Conservation (phyloP, 2,888 invertebrate species). For the Erebia aethiops region DNA sequence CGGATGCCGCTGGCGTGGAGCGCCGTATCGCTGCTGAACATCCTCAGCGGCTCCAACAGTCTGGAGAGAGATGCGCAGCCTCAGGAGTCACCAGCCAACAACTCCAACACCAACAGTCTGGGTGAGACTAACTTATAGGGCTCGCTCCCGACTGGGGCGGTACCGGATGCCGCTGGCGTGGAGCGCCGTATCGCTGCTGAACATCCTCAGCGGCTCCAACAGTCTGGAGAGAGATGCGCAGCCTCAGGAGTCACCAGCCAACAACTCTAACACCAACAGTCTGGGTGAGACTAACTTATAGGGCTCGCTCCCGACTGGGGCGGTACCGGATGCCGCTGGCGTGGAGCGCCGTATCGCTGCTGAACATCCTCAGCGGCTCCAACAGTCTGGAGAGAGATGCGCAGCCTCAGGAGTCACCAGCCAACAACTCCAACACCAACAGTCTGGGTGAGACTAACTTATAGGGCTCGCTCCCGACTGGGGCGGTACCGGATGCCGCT, state of each 20-base stretch:
- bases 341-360: constrained; percentile 72
- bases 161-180: constrained; percentile 95
- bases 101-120: constrained; percentile 86
- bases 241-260: constrained; percentile 46
- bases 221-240: constrained; percentile 82
- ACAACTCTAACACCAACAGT: constrained; percentile 85
- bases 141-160: constrained; percentile 94
- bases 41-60: constrained; percentile 72
- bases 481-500: constrained; percentile 98
- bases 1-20: constrained; percentile 92
- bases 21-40: constrained; percentile 68
- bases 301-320: constrained; percentile 93
- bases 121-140: constrained; percentile 67
- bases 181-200: constrained; percentile 70
- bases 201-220: constrained; percentile 64
- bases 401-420: constrained; percentile 46
- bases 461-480: constrained; percentile 89
- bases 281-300: constrained; percentile 65
- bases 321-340: constrained; percentile 96
- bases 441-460: constrained; percentile 75
- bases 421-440: constrained; percentile 74
- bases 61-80: constrained; percentile 78
- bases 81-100: constrained; percentile 46
- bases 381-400: constrained; percentile 83
- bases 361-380: constrained; percentile 65